Evolutionary conservation across 30 jellyfish, hydroid and myxozoan species (phyloP).

Genomic region (Aurelia sp.): DNA sequence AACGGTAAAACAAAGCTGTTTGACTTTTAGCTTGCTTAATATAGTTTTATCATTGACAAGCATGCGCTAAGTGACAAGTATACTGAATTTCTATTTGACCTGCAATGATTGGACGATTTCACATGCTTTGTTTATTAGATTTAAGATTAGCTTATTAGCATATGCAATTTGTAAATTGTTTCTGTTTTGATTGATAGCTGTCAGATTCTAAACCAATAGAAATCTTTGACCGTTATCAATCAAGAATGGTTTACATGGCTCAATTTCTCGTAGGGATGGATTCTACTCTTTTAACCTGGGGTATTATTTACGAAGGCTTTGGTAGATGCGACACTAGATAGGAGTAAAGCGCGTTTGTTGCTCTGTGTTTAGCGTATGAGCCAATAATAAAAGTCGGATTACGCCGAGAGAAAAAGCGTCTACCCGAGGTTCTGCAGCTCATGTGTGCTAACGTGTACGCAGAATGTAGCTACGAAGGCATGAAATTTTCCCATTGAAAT

Average conservation of each 20-base stretch:
- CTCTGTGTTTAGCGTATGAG: conserved; percentile 53
- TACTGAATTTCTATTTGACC: conserved; percentile 48
- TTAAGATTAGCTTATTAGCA: conserved; percentile 64
- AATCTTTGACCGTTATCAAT: conserved; percentile 6
- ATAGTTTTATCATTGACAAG: conserved; percentile 35
- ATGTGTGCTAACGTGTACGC: conserved; percentile 53
- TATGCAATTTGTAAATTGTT: conserved; percentile 44
- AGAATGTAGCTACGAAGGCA: conserved; percentile 76
- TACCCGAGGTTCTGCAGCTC: conserved; percentile 75
- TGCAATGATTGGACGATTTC: conserved; percentile 16
- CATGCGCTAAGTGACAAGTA: conserved; percentile 23
- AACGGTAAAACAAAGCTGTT: conserved; percentile 36
- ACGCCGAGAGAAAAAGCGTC: conserved; percentile 72
- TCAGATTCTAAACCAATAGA: conserved; percentile 62
- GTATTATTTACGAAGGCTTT: conserved; percentile 3
- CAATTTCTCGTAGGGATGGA: background rate
- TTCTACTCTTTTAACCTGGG: background rate
- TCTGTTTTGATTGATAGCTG: conserved; percentile 62
- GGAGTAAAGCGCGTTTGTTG: conserved; percentile 59
- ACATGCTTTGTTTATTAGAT: conserved; percentile 62
- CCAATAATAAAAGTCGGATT: conserved; percentile 74
- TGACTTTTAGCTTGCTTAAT: conserved; percentile 61
- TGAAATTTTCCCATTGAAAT: conserved; percentile 80
- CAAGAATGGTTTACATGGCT: conserved; percentile 28
- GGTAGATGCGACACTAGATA: conserved; percentile 73